Evolutionary conservation across 2,888 invertebrate species (phyloP), one percentile per base, ranked within the genome.

Genomic region (Hybos culiciformis): DNA sequence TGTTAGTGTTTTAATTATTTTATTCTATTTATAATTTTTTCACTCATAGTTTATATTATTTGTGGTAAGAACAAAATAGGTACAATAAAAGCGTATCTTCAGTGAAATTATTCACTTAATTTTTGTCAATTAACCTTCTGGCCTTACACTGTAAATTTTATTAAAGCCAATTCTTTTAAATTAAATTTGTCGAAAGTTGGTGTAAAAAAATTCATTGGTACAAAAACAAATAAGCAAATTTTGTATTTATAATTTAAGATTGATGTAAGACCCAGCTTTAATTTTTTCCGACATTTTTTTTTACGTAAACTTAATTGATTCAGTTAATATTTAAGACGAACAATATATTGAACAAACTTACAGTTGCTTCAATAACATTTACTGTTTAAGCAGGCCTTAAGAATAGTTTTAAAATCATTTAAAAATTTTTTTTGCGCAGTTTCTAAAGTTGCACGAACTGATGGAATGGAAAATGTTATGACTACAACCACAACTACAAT

Each of bases 391-490:
- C n/a, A 19, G n/a, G 14, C n/a, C n/a, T n/a, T n/a, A n/a, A n/a
- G n/a, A n/a, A n/a, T n/a, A n/a, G n/a, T n/a, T n/a, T n/a, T n/a
- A n/a, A 29, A 6, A 37, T 2, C 5, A 15, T 45, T 29, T 39
- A 63, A 61, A 62, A 12, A 56, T 58, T n/a, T n/a, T n/a, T n/a
- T n/a, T n/a, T n/a, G n/a, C n/a, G n/a, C n/a, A 45, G 63, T 59
- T 45, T 53, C 62, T 20, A 65, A 65, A 52, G 55, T 65, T 18
- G 53, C 57, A 32, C 62, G 65, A 51, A 59, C 63, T 51, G 65
- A 65, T 20, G 63, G 61, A 42, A 63, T 65, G 61, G 63, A 63
- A 26, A 59, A 59, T 45, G 61, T 62, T 34, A 61, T 63, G 52
- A 56, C 60, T 39, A 60, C 41, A 6, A 40, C 44, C 2, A 50